Evolutionary conservation across 2,113 vertebrate species (phyloP).

Genomic region (Chauna torquata): DNA sequence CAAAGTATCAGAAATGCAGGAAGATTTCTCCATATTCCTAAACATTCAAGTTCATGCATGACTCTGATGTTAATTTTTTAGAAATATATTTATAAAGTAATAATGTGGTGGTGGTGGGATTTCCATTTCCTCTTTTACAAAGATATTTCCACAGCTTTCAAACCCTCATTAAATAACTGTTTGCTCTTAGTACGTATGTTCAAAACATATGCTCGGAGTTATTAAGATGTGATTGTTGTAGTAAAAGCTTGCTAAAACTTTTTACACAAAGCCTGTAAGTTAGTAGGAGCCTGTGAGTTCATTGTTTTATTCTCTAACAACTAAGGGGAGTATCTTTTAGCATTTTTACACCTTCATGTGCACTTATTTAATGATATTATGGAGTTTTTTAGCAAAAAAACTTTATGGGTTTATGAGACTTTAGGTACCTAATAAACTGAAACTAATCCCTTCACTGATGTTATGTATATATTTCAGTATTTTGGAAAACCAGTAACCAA

Average conservation of each 20-base stretch:
- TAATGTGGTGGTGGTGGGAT: background rate
- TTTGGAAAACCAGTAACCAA: background rate
- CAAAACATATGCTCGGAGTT: background rate
- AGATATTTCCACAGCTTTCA: conserved; percentile 3
- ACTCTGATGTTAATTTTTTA: background rate
- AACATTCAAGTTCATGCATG: background rate
- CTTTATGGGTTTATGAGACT: background rate
- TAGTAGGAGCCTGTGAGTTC: background rate
- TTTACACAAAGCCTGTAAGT: background rate
- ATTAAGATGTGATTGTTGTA: background rate
- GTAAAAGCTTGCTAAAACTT: background rate
- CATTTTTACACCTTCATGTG: background rate
- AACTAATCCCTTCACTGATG: background rate
- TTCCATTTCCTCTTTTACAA: conserved; percentile 8
- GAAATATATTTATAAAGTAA: background rate
- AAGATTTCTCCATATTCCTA: background rate
- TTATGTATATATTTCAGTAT: background rate
- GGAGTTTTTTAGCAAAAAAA: background rate
- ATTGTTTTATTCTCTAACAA: background rate
- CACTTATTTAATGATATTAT: background rate
- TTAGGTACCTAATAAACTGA: background rate
- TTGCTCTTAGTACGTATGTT: background rate
- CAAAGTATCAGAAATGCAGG: background rate
- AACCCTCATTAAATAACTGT: background rate
- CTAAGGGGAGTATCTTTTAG: background rate